Conservation (phyloP, 2,888 invertebrate genomes). For the Heteromyza rotundicornis region DNA sequence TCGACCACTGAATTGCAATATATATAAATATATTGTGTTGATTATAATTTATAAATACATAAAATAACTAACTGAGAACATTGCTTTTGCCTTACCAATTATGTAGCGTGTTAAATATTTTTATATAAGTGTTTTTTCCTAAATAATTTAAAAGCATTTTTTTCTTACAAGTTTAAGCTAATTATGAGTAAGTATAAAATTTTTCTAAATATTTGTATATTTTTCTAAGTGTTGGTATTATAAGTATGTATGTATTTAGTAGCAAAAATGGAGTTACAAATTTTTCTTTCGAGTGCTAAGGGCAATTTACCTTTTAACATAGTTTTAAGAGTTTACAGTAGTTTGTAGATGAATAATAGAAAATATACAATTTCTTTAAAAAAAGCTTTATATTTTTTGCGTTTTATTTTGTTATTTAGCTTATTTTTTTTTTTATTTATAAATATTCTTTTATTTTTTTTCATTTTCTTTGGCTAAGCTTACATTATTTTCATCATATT, state of each 20-base stretch:
- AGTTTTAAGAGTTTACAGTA: too few relatives aligned
- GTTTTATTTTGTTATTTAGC: constrained; percentile 2
- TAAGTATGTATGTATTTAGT: background rate
- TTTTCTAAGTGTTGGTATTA: too few relatives aligned
- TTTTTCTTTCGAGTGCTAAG: too few relatives aligned
- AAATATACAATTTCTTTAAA: too few relatives aligned
- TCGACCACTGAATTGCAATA: too few relatives aligned
- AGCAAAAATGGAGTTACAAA: background rate
- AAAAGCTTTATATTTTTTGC: background rate
- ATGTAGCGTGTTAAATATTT: constrained; percentile 14
- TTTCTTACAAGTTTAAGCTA: constrained; percentile 14
- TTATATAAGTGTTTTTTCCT: background rate
- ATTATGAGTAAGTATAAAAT: background rate
- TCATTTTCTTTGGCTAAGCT: constrained; percentile 61
- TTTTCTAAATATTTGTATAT: background rate
- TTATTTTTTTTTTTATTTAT: constrained; percentile 18
- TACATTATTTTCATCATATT: constrained; percentile 41
- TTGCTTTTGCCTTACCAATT: constrained; percentile 53
- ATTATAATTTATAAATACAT: background rate
- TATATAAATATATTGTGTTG: background rate
- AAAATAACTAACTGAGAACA: constrained; percentile 50
- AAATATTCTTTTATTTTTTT: constrained; percentile 25
- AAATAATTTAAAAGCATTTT: constrained; percentile 43
- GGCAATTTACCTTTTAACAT: too few relatives aligned
- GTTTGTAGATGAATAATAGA: too few relatives aligned